phyloP scores from a whole-genome alignment of 2,888 invertebrate species.

The Nomada hirtipes region DNA sequence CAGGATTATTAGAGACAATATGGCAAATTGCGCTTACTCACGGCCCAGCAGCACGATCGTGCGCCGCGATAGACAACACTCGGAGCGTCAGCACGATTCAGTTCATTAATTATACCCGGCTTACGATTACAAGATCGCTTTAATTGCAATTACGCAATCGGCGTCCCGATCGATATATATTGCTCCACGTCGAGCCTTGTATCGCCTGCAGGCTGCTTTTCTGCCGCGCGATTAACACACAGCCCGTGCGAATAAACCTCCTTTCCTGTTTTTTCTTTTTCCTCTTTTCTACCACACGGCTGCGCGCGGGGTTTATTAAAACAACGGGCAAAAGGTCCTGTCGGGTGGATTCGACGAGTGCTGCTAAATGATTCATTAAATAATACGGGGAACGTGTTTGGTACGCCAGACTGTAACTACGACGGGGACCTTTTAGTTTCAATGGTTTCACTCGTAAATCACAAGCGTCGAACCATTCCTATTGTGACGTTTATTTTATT shows the following conservation, averaged over 20 bases:
- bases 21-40: slow-evolving; percentile 77
- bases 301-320: slow-evolving; percentile 33
- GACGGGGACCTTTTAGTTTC: slow-evolving; percentile 13
- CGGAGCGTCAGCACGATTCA: slow-evolving; percentile 78
- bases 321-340: slow-evolving; percentile 18
- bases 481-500: slow-evolving; percentile 32
- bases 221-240: slow-evolving; percentile 5
- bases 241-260: background rate
- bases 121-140: slow-evolving; percentile 76
- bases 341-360: slow-evolving; percentile 24
- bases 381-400: slow-evolving; percentile 12
- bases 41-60: slow-evolving; percentile 71
- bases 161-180: slow-evolving; percentile 67
- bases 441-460: slow-evolving; percentile 39
- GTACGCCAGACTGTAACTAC: background rate
- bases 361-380: slow-evolving; percentile 45
- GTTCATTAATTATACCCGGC: slow-evolving; percentile 79
- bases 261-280: background rate
- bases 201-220: slow-evolving; percentile 28
- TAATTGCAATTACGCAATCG: slow-evolving; percentile 79
- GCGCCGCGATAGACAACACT: slow-evolving; percentile 72
- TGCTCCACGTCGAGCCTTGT: slow-evolving; percentile 35
- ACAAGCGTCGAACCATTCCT: slow-evolving; percentile 15
- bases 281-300: background rate
- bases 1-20: slow-evolving; percentile 78